These are phyloP conservation scores for Dromiciops gliroides DNA, from an alignment of 2,113 vertebrate genomes.

Conservation along the genomic window DNA sequence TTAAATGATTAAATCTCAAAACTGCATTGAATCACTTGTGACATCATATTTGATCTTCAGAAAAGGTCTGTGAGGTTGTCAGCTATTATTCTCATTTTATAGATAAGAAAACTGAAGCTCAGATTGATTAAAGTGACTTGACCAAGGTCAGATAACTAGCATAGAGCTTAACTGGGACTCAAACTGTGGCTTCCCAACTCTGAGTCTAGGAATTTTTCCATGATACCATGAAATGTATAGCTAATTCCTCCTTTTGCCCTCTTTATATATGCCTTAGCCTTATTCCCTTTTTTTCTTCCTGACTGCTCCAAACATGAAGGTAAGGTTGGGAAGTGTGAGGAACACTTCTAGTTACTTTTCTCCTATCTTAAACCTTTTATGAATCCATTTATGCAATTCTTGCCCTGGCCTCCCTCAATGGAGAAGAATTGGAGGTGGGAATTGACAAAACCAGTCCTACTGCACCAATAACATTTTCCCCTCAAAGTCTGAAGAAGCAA, in stretches of 20 bases:
- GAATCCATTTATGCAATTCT: not conserved
- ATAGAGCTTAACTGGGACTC: not conserved
- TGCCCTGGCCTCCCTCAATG: not conserved
- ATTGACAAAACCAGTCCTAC: not conserved
- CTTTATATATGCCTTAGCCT: not conserved
- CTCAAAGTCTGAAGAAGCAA: not conserved
- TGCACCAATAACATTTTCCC: not conserved
- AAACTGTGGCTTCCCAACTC: not conserved
- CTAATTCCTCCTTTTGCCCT: not conserved
- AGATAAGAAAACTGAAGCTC: not conserved
- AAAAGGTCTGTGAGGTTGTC: not conserved
- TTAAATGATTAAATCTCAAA: not conserved
- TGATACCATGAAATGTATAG: not conserved
- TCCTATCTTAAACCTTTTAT: not conserved
- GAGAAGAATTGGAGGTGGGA: slow-evolving; percentile 5
- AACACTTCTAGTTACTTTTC: not conserved
- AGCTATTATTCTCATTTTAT: not conserved
- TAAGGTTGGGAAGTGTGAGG: not conserved
- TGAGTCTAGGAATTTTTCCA: not conserved
- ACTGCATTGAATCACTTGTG: not conserved
- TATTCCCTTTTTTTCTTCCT: not conserved
- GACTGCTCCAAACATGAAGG: too few relatives aligned
- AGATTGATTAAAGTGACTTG: not conserved
- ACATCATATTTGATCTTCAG: not conserved
- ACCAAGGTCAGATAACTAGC: not conserved